phyloP scores from a whole-genome alignment of 2,888 invertebrate genomes.

The Leptinotarsa rubiginosa region DNA sequence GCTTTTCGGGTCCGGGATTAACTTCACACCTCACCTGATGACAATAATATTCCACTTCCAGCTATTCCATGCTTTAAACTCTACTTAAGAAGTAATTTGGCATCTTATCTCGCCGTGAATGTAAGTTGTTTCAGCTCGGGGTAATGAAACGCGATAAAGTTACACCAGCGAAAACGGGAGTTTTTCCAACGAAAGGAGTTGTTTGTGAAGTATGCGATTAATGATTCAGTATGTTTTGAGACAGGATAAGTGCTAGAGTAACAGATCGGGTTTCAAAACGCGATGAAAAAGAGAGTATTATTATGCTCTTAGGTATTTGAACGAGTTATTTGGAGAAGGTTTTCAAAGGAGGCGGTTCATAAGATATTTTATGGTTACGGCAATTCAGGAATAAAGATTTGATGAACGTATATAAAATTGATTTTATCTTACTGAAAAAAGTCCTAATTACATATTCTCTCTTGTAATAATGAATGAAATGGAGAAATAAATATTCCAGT shows the following conservation, averaged over 20 bases:
- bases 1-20: conserved; percentile 4
- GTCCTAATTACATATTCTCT: too few species aligned
- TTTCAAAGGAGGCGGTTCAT: background rate
- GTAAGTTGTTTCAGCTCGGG: conserved; percentile 21
- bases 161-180: conserved; percentile 26
- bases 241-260: conserved; percentile 15
- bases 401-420: background rate
- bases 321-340: conserved; percentile 1
- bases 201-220: conserved; percentile 28
- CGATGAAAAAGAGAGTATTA: conserved; percentile 7
- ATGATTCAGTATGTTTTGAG: conserved; percentile 18
- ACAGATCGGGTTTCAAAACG: conserved; percentile 12
- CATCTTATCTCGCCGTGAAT: conserved; percentile 31
- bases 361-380: background rate
- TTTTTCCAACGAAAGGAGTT: conserved; percentile 22
- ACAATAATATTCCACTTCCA: conserved; percentile 36
- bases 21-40: conserved; percentile 22
- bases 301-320: conserved; percentile 11
- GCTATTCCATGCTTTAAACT: conserved; percentile 38
- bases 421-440: too few species aligned
- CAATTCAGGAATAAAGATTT: background rate
- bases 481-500: too few species aligned
- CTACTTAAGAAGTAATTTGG: conserved; percentile 41
- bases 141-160: conserved; percentile 23
- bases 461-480: too few species aligned